Evolutionary conservation across 2,888 invertebrate species (phyloP).

Genomic region (Tholera decimalis): DNA sequence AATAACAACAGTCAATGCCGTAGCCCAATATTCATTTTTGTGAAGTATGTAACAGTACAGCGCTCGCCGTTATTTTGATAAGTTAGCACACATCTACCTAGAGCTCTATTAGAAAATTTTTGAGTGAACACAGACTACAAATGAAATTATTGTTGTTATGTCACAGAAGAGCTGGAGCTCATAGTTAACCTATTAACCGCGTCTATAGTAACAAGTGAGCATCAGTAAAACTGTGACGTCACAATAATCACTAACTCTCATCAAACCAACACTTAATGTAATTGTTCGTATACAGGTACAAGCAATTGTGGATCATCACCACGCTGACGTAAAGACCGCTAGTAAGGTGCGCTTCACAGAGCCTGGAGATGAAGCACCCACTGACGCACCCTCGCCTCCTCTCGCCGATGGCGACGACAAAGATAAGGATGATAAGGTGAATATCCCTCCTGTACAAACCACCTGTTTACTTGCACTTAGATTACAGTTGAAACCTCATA

Average conservation of each 20-base stretch:
- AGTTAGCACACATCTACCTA: conserved; percentile 19
- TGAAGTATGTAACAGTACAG: no score
- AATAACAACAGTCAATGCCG: background rate
- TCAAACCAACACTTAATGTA: background rate
- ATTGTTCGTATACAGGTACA: conserved; percentile 93
- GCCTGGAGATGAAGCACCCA: conserved; percentile 89
- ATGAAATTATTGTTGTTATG: conserved; percentile 14
- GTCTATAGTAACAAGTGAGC: background rate
- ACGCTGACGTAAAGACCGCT: conserved; percentile 95
- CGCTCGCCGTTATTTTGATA: background rate
- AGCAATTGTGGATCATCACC: conserved; percentile 97
- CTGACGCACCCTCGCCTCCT: conserved; percentile 88
- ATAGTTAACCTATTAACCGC: background rate
- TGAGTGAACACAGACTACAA: conserved; percentile 26
- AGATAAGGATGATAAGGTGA: conserved; percentile 90
- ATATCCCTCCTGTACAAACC: conserved; percentile 61
- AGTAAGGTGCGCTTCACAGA: conserved; percentile 97
- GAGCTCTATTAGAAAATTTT: conserved; percentile 19
- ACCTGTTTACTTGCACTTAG: conserved; percentile 45
- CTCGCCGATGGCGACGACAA: conserved; percentile 87
- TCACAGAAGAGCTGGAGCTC: conserved; percentile 1
- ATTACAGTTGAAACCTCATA: conserved; percentile 27
- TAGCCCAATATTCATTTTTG: background rate
- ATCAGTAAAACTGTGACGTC: conserved; percentile 18
- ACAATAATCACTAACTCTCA: conserved; percentile 9